A percentile compares a stretch with the other conserved stretches of the same genome.
phyloP scores from a whole-genome alignment of 2,888 invertebrate species.

The Zaprionus bogoriensis region DNA sequence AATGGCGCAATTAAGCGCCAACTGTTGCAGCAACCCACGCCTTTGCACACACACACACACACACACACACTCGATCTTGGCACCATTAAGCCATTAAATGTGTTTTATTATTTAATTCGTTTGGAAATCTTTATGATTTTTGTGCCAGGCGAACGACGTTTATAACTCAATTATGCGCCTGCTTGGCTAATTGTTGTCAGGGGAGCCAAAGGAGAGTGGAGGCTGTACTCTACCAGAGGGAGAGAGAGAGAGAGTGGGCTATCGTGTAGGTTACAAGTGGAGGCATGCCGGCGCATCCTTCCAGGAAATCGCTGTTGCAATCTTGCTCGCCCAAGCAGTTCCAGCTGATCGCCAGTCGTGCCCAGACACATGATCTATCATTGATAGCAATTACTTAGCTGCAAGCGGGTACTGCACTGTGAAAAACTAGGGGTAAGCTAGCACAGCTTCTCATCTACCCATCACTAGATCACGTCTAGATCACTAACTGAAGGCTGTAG shows the following conservation, averaged over 20 bases:
- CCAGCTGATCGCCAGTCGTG: constrained; percentile 36
- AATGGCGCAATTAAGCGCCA: constrained; percentile 53
- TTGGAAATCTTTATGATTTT: constrained; percentile 28
- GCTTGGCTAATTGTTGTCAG: constrained; percentile 39
- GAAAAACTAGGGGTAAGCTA: constrained; percentile 5
- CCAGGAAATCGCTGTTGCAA: constrained; percentile 10
- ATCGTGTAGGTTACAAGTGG: neutral
- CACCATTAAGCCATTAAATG: constrained; percentile 58
- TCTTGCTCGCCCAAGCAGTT: constrained; percentile 16
- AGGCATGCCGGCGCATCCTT: too few species aligned
- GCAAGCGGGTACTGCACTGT: constrained; percentile 25
- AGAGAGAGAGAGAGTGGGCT: neutral
- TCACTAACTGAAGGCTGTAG: too few species aligned
- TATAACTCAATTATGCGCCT: constrained; percentile 65
- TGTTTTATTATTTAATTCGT: constrained; percentile 66
- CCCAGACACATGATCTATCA: constrained; percentile 45
- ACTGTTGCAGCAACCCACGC: neutral
- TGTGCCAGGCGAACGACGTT: constrained; percentile 30
- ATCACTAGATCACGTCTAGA: too few species aligned
- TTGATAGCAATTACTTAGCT: constrained; percentile 47
- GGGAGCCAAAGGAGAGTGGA: neutral
- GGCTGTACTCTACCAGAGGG: neutral
- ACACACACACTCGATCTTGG: too few species aligned
- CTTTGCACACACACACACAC: neutral
- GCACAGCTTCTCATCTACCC: too few species aligned